Evolutionary conservation across 2,797 vertebrate species (phyloP), one percentile per base, ranked within the genome.

Genomic region (Mus spretus): DNA sequence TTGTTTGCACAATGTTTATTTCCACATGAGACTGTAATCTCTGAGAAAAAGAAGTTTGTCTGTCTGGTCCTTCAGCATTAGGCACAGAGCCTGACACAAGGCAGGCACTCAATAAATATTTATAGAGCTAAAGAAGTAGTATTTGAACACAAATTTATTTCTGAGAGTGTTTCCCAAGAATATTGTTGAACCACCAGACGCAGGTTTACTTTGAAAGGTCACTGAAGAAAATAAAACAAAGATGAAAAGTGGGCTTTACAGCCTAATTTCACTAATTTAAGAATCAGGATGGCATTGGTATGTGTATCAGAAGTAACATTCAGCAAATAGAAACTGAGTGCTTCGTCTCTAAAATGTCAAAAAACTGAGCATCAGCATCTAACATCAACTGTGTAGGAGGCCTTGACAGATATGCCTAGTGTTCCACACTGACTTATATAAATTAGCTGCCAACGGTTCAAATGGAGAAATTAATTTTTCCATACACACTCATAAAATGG

Each of bases 371-470:
- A 97, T 90, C 8, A 95, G 50, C 67, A 86, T 86, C 92, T 59
- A 93, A 81, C 55, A 87, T 95, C 61, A 80, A 89, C 59, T 85
- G 80, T 91, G 11, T 50, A 91, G 91, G 78, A 90, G 87, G 94
- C 78, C 89, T 96, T 96, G 89, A 94, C 20, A 0, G 50, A 91
- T 78, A 82, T 24, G 53, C 57, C 96, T 55, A 93, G 37, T 26
- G 44, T 44, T 8, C 53, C 67, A 8, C 53, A 6, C 90, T 95
- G 95, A 91, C 47, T 91, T 80, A 44, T 53, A 93, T 74, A 96
- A 97, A 98, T 97, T 97, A 97, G 89, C 95, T 98, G 96, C 95
- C 96, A 97, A 65, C 12, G 40, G 90, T 55, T 95, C 70, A 77
- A 97, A 95, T 91, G 94, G 47, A 95, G 70, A 94, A 79, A 97